Evolutionary conservation across 1,140 invertebrate genomes (phyloP).

Genomic region (Brachionus plicatilis): DNA sequence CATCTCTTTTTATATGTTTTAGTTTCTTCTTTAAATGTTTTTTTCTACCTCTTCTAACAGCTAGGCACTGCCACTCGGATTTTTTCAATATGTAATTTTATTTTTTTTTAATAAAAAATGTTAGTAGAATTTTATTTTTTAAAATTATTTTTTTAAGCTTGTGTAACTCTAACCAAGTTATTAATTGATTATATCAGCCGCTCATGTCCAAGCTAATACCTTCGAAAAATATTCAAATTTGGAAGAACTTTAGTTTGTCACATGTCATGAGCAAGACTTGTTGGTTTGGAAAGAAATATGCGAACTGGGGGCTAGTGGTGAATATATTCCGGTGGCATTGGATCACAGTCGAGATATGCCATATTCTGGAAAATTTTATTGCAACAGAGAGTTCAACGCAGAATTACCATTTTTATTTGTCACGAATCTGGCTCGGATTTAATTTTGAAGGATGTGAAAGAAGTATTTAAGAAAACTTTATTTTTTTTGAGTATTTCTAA

Average conservation of each 20-base stretch:
- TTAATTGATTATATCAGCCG: constrained; percentile 91
- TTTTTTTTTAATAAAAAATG: no score
- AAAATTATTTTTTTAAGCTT: constrained; percentile 68
- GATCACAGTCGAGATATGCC: constrained; percentile 84
- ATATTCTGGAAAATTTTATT: constrained; percentile 91
- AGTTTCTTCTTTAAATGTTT: no score
- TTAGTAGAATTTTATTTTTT: no score
- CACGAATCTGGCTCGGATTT: constrained; percentile 86
- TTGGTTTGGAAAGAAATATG: constrained; percentile 99
- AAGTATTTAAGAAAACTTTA: no score
- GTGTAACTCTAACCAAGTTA: constrained; percentile 87
- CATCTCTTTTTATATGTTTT: no score
- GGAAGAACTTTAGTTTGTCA: constrained; percentile 50
- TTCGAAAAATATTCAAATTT: constrained; percentile 58
- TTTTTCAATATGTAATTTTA: no score
- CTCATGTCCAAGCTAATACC: constrained; percentile 89
- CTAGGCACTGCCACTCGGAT: no score
- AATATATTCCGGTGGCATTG: constrained; percentile 84
- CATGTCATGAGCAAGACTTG: constrained; percentile 86
- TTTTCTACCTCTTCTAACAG: no score
- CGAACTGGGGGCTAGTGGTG: constrained; percentile 90
- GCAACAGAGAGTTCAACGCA: constrained; percentile 92
- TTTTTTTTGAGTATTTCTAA: no score
- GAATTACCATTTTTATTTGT: constrained; percentile 91
- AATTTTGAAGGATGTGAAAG: constrained; percentile 82